Evolutionary conservation across 2,888 invertebrate species (phyloP), one percentile per base, ranked within the genome.

Genomic region (Tetanocera ferruginea): DNA sequence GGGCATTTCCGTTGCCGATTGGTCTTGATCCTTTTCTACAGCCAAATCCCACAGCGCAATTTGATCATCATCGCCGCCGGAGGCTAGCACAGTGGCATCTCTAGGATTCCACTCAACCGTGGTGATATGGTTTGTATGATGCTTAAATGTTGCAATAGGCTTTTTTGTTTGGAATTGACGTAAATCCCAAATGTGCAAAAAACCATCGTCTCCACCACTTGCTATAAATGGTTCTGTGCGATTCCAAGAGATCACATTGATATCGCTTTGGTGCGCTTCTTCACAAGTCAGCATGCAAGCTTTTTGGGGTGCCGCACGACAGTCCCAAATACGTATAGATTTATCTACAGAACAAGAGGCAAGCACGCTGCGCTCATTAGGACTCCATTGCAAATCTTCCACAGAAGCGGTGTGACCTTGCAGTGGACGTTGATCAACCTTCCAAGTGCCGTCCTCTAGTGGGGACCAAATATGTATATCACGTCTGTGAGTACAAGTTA

Each of bases 231-330:
- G 95, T 87, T 98, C 98, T 83, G 93, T 94, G 78, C 91, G 92
- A 89, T 99, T 99, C 99, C 99, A 99, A 83, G 96, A 95, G 85
- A 99, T 96, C 1, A 99, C 99, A 91, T 99, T 99, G 2, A 99
- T 93, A 89, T 99, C 99, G 84, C 93, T 93, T 79, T 94, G 92
- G 89, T 99, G 99, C 5, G 98, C 96, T 85, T 95, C 93, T 55
- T 93, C 92, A 71, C 94, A 94, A 0, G 96, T 95, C 66, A 98
- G 89, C 95, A 98, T 98, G 87, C 97, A 97, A 0, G 98, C 97
- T 87, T 97, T 96, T 75, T 93, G 93, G 0, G 97, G 96, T 5
- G 94, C 91, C 2, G 94, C 95, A 87, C 99, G 92, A 8, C 95
- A 94, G 89, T 99, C 99, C 99, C 99, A 99, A 86, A 99, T 95